Conservation (phyloP, 2,888 invertebrate genomes). For the Phragmatobia fuliginosa region DNA sequence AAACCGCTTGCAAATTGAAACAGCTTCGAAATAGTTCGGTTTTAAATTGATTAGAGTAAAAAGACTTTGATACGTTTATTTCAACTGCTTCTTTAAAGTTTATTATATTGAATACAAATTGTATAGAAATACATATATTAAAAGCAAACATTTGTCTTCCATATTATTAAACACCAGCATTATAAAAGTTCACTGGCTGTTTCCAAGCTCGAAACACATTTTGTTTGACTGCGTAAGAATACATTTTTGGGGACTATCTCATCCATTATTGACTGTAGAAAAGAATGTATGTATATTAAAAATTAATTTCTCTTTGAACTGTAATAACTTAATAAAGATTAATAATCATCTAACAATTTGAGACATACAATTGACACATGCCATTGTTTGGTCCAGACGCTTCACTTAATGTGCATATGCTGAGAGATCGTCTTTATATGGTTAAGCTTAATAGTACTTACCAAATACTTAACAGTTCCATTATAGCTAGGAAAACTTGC, state of each 20-base stretch:
- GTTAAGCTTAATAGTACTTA: conserved; percentile 21
- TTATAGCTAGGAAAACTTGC: conserved; percentile 36
- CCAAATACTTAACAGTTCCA: conserved; percentile 35
- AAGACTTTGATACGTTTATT: not conserved
- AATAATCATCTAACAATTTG: not conserved
- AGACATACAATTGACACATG: not conserved
- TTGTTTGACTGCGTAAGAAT: too few relatives aligned
- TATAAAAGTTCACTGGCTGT: too few relatives aligned
- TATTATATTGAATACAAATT: too few relatives aligned
- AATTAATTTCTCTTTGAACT: too few relatives aligned
- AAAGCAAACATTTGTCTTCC: too few relatives aligned
- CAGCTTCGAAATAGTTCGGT: not conserved
- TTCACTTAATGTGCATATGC: not conserved
- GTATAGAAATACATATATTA: too few relatives aligned
- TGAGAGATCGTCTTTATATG: not conserved
- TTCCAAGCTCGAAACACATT: too few relatives aligned
- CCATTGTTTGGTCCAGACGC: not conserved
- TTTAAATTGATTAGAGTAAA: not conserved
- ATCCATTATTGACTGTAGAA: too few relatives aligned
- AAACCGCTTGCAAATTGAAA: not conserved
- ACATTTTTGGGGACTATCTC: too few relatives aligned
- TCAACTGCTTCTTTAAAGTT: not conserved
- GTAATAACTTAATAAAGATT: too few relatives aligned
- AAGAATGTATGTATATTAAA: too few relatives aligned
- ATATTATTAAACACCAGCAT: too few relatives aligned